Conservation (phyloP, 2,113 vertebrate genomes). For the Calidris pugnax region DNA sequence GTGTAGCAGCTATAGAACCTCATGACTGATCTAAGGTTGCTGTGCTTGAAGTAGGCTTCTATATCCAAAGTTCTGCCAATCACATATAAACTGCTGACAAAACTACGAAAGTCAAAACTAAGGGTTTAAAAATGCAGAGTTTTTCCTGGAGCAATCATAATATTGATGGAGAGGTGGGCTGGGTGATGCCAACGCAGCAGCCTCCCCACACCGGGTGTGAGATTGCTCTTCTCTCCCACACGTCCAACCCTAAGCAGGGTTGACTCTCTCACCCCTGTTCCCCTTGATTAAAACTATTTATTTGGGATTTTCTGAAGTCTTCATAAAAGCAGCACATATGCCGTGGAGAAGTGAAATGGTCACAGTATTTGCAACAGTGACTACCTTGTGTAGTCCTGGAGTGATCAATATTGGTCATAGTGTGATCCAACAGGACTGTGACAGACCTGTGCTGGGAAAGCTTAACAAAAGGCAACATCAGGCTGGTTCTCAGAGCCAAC, state of each 20-base stretch:
- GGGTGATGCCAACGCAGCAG: neutral
- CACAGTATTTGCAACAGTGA: neutral
- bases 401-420: neutral
- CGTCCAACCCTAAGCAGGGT: neutral
- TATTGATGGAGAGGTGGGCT: constrained; percentile 40
- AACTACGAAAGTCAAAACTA: constrained; percentile 1
- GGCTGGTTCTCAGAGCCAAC: neutral
- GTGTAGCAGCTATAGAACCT: neutral
- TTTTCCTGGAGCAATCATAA: neutral
- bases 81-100: constrained; percentile 24
- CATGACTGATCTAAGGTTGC: neutral
- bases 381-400: neutral
- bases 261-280: neutral
- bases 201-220: neutral
- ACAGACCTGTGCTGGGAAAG: neutral
- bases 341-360: neutral
- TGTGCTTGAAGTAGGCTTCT: neutral
- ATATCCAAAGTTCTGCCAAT: constrained; percentile 44
- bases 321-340: neutral
- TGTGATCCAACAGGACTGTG: neutral
- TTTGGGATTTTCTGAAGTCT: neutral
- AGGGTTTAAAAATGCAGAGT: neutral
- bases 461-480: neutral
- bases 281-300: neutral
- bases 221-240: neutral